A percentile compares a stretch with the other conserved stretches of the same genome.
These are phyloP conservation scores for Tapirus terrestris DNA, from an alignment of 2,113 vertebrate species.

Conservation along the genomic window DNA sequence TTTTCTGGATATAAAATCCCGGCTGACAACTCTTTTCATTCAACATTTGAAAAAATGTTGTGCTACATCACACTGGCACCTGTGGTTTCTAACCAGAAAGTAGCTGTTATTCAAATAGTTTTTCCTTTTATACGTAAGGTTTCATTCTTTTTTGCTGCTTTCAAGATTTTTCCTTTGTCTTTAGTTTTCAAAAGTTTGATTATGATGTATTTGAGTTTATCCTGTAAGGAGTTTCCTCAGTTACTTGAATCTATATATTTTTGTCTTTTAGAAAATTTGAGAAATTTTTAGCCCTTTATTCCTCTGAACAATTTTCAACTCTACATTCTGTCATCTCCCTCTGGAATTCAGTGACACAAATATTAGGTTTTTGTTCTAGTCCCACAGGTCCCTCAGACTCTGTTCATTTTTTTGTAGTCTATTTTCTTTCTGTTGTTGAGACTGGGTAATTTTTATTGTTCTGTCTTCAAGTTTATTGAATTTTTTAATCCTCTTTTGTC, in stretches of 20 bases:
- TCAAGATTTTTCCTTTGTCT: neutral
- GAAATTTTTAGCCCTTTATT: neutral
- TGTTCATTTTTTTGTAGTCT: neutral
- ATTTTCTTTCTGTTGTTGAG: neutral
- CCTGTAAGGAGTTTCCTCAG: neutral
- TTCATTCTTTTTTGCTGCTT: neutral
- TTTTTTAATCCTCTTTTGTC: neutral
- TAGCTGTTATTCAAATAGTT: neutral
- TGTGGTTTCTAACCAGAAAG: neutral
- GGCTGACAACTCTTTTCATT: neutral
- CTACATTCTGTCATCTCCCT: neutral
- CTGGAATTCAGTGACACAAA: neutral
- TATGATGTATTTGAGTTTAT: neutral
- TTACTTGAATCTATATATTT: neutral
- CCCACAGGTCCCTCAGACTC: neutral
- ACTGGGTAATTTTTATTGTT: neutral
- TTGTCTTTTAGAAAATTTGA: neutral
- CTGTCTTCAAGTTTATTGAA: neutral
- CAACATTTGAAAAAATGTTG: neutral
- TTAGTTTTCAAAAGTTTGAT: neutral
- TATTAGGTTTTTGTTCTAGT: neutral
- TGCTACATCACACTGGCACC: neutral
- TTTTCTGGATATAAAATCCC: neutral
- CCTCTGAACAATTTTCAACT: neutral
- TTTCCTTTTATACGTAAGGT: neutral